phyloP scores from a whole-genome alignment of 92 coral and sea anemone genomes.

The Pocillopora meandrina region DNA sequence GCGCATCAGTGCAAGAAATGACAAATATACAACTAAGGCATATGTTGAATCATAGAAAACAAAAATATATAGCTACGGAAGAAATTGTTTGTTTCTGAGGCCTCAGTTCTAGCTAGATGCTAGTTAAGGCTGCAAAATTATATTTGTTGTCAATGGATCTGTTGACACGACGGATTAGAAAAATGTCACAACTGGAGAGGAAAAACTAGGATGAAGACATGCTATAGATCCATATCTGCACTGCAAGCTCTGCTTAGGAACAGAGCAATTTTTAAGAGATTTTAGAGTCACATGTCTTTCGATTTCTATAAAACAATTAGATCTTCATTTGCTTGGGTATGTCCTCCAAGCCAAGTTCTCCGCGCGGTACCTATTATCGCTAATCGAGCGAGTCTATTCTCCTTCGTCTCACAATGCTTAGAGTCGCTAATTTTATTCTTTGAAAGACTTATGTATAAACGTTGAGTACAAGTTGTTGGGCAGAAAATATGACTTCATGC shows the following conservation, averaged over 20 bases:
- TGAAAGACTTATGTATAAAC: too few species aligned
- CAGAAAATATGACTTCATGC: too few species aligned
- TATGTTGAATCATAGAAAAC: neutral
- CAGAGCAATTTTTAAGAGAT: neutral
- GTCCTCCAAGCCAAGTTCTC: too few species aligned
- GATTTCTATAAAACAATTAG: neutral
- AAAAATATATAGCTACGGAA: neutral
- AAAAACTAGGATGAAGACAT: conserved; percentile 19
- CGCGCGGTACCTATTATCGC: too few species aligned
- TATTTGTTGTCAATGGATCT: conserved; percentile 2
- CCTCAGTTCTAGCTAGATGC: neutral
- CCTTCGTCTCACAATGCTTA: too few species aligned
- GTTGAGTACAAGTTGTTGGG: too few species aligned
- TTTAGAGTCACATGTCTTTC: neutral
- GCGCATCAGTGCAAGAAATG: neutral
- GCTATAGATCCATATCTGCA: conserved; percentile 7
- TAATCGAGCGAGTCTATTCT: too few species aligned
- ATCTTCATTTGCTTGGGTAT: too few species aligned
- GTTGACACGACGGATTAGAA: conserved; percentile 16
- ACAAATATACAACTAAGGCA: neutral
- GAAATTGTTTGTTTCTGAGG: neutral
- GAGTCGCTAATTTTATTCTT: too few species aligned
- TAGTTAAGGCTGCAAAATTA: conserved; percentile 1
- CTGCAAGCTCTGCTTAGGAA: neutral
- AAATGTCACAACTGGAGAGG: conserved; percentile 6